phyloP scores from a whole-genome alignment of 2,797 vertebrate genomes.

The Syngnathus acus region DNA sequence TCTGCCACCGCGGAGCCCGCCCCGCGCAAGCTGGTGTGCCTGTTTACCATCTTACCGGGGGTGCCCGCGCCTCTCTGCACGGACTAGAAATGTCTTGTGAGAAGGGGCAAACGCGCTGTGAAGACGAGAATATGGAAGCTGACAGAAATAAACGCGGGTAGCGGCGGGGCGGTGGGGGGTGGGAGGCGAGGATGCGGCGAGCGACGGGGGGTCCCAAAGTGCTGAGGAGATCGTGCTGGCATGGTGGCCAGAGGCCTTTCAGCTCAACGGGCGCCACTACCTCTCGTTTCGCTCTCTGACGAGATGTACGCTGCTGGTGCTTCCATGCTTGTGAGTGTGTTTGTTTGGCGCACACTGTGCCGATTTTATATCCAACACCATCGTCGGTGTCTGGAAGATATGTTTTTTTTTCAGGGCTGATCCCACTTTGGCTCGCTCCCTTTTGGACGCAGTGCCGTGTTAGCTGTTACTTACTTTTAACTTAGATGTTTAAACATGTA shows the following conservation, averaged over 20 bases:
- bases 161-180: slow-evolving; percentile 45
- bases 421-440: too few relatives aligned
- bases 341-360: slow-evolving; percentile 16
- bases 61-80: slow-evolving; percentile 51
- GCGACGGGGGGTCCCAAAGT: slow-evolving; percentile 48
- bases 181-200: slow-evolving; percentile 36
- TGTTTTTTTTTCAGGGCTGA: not conserved
- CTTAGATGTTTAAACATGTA: too few relatives aligned
- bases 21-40: slow-evolving; percentile 65
- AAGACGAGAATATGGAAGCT: slow-evolving; percentile 77
- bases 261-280: slow-evolving; percentile 46
- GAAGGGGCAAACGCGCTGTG: slow-evolving; percentile 62
- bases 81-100: slow-evolving; percentile 60
- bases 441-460: too few relatives aligned
- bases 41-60: slow-evolving; percentile 65
- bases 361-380: not conserved
- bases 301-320: slow-evolving; percentile 45
- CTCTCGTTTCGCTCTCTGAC: slow-evolving; percentile 37
- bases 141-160: slow-evolving; percentile 73
- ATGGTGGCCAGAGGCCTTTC: slow-evolving; percentile 71
- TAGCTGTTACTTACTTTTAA: too few relatives aligned
- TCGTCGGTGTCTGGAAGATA: not conserved
- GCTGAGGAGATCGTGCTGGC: slow-evolving; percentile 70
- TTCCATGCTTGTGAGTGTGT: slow-evolving; percentile 7
- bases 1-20: slow-evolving; percentile 44